Base-by-base conservation (phyloP, 1,140 invertebrate species). In the Papilio xuthus region DNA sequence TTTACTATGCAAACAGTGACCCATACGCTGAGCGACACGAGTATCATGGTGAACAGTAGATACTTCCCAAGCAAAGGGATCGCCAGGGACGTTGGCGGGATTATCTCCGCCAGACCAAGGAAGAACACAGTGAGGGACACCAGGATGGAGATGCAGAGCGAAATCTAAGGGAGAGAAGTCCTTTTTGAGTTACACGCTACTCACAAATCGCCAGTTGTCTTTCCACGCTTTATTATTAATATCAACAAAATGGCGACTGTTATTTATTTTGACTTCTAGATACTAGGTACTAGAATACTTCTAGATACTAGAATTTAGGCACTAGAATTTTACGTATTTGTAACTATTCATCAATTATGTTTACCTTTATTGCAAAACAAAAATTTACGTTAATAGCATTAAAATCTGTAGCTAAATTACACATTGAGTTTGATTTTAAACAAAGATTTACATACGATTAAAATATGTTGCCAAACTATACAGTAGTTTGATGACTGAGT, bases 71-170 rank as follows among this genome's bases (percentile, higher is more conserved):
- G 96, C 79, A 99, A 94, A 32, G 99, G 98, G 80, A 99, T 98
- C 23, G 98, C 98, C 83, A 99, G 95, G 53, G 98, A 99, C 50
- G 99, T 99, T 70, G 99, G 98, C 77, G 99, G 99, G 90, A 99
- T 99, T 91, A 99, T 98, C 95, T 99, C 98, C 78, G 98, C 98
- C 87, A 99, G 94, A 85, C 99, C 95, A 88, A 99, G 95, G 95
- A 99, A 99, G 95, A 99, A 99, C 94, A 99, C 98, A 92, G 98
- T 99, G 86, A 99, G 95, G 78, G 99, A 99, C 85, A 99, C 97
- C 79, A 99, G 96, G 94, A 99, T 99, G 86, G 98, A 99, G 93
- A 99, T 99, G 95, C 98, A 99, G 83, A 99, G 96, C 83, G 98
- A 97, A 85, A 97, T 96, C 96, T 96, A 92, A 80, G 86, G 89